phyloP scores from a whole-genome alignment of 2,113 vertebrate genomes.

The Cyprinus carpio region DNA sequence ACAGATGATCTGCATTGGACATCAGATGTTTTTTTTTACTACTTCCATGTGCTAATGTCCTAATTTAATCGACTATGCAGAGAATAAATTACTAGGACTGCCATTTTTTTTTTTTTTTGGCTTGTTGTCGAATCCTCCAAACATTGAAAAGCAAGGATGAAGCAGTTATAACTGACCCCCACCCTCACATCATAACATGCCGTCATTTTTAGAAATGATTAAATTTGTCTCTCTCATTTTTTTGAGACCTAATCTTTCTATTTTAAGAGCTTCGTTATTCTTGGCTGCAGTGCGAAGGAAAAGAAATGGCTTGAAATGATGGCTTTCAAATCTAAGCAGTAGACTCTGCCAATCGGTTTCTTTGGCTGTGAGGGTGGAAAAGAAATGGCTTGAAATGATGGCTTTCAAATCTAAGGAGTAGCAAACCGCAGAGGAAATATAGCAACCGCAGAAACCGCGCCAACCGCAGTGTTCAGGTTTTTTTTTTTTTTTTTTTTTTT shows the following conservation, averaged over 20 bases:
- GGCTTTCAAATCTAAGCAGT: neutral
- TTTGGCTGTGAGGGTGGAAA: neutral
- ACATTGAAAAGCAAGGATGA: neutral
- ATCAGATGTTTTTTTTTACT: neutral
- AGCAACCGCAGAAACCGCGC: too few relatives aligned
- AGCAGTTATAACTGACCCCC: neutral
- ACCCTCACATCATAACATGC: neutral
- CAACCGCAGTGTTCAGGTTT: too few relatives aligned
- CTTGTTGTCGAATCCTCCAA: neutral
- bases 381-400: too few relatives aligned
- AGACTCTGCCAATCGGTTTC: neutral
- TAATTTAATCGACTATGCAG: neutral
- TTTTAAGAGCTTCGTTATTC: neutral
- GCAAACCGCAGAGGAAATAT: too few relatives aligned
- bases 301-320: neutral
- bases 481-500: too few relatives aligned
- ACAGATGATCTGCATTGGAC: neutral
- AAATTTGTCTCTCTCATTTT: neutral
- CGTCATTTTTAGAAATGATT: conserved; percentile 2
- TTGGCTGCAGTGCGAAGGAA: neutral
- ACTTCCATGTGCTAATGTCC: neutral
- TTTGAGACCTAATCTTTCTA: conserved; percentile 1
- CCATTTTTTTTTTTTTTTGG: neutral
- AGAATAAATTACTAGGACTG: neutral
- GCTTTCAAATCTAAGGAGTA: too few relatives aligned